Base-by-base conservation (phyloP, 2,113 vertebrate genomes). In the Mesocricetus auratus region DNA sequence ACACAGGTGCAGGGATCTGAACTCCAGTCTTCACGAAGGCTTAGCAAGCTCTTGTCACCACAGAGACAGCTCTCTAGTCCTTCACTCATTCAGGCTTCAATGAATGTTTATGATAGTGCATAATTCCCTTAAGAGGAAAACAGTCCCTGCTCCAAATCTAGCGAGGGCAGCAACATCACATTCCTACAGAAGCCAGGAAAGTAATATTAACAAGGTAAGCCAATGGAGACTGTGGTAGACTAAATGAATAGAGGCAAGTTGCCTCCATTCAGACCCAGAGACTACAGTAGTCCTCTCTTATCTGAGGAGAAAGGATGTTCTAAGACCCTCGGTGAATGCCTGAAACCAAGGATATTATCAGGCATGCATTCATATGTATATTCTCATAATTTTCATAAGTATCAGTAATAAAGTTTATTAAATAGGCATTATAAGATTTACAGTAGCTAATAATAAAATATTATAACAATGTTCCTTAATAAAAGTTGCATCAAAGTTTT, bases 11-110 rank as follows among this genome's bases (percentile, higher is more conserved):
- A 17, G 17, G 56, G n/a, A 62, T 39, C 56, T 62, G n/a, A 60
- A 83, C n/a, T 39, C 22, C 53, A 7, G 36, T 82, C 53, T n/a
- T 60, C 79, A 19, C 1, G 4, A 24, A 0, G 22, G 45, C 45
- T 31, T 47, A 47, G 45, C 74, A 47, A 77, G 26, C 13, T 31
- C 45, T 47, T 15, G 13, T 75, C 36, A 11, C 53, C 26, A 19
- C 22, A 58, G 33, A 58, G 78, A 5, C 19, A n/a, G 56, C 53
- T 81, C 78, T 82, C 36, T 36, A 24, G 50, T 36, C 33, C 7
- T 58, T 88, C 86, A 71, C 69, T 53, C 87, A 24, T 81, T 90
- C 64, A 71, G 56, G 95, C 82, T 92, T 75, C 33, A 47, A 2
- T 83, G 81, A 92, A 66, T 93, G 39, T 79, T 78, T 85, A 85